These are phyloP conservation scores for Poecile montanus DNA, from an alignment of 2,797 vertebrate species.

Conservation along the genomic window DNA sequence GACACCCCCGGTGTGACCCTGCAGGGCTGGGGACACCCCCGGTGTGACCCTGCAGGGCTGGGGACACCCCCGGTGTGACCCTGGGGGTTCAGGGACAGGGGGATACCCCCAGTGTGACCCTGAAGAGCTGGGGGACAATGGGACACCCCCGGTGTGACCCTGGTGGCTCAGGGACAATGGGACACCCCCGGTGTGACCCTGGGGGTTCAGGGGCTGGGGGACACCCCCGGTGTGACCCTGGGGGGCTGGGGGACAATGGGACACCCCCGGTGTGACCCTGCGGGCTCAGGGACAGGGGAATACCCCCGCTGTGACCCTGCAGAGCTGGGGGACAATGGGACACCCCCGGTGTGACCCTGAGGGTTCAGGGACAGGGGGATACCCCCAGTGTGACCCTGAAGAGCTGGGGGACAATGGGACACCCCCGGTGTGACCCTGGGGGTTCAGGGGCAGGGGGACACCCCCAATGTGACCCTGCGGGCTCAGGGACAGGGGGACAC, in stretches of 20 bases:
- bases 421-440: no score
- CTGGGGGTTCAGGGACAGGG: not conserved
- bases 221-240: not conserved
- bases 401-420: no score
- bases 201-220: not conserved
- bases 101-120: not conserved
- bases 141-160: not conserved
- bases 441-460: not conserved
- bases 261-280: no score
- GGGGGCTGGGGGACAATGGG: not conserved
- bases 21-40: not conserved
- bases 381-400: no score
- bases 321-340: constrained; percentile 61
- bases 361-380: constrained; percentile 62
- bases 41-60: not conserved
- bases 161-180: no score
- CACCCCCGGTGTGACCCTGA: no score
- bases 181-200: not conserved
- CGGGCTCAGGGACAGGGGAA: no score
- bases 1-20: not conserved
- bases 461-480: no score
- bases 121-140: no score
- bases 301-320: not conserved
- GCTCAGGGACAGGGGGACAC: no score
- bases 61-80: not conserved